phyloP scores from a whole-genome alignment of 2,113 vertebrate genomes.

The Rhegmatorhina hoffmannsi region DNA sequence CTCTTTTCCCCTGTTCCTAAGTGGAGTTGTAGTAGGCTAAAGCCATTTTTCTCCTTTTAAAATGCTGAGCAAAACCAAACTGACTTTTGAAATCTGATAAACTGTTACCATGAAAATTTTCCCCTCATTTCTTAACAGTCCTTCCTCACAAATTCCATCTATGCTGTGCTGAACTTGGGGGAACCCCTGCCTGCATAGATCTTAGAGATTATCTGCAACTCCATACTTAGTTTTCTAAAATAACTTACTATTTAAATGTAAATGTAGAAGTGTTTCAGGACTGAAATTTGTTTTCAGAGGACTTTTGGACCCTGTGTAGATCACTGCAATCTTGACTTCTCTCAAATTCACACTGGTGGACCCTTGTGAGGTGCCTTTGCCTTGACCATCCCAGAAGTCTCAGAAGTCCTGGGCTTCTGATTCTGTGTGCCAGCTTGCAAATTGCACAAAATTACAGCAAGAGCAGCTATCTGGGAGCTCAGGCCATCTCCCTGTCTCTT shows the following conservation, averaged over 20 bases:
- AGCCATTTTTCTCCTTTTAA: not conserved
- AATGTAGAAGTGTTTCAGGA: not conserved
- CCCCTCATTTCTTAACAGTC: not conserved
- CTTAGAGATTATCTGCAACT: not conserved
- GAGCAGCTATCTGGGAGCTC: not conserved
- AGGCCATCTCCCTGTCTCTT: not conserved
- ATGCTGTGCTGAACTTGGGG: not conserved
- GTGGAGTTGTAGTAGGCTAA: not conserved
- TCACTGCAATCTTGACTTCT: not conserved
- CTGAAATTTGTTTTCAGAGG: not conserved
- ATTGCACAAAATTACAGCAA: not conserved
- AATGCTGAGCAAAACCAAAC: not conserved
- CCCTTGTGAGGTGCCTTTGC: not conserved
- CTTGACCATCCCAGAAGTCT: accelerated
- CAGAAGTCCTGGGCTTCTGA: not conserved
- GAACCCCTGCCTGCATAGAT: not conserved
- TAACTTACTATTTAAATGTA: not conserved
- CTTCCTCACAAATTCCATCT: not conserved
- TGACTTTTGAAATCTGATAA: slow-evolving; percentile 24
- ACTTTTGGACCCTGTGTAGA: not conserved
- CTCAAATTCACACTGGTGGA: not conserved
- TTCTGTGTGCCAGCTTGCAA: not conserved
- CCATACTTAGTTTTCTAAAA: not conserved
- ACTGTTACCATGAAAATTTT: not conserved
- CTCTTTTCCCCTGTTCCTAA: not conserved